Conservation (phyloP, 1,140 invertebrate genomes). For the Ladona fulva region DNA sequence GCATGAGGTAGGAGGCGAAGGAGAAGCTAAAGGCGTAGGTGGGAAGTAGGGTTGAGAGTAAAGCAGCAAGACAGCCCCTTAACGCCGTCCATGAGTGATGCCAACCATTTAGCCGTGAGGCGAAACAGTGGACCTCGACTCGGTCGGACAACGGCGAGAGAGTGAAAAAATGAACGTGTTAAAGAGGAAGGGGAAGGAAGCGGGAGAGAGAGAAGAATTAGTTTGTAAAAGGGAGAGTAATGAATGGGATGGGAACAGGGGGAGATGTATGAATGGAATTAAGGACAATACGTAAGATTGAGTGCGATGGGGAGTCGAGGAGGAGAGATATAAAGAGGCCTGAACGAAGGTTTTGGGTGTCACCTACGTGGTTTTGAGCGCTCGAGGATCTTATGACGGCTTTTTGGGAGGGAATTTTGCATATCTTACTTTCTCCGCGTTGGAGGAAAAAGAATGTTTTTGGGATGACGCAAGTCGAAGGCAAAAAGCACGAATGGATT, state of each 20-base stretch:
- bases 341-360: neutral
- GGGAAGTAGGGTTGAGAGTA: too few relatives aligned
- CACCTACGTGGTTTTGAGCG: too few relatives aligned
- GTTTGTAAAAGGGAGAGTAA: too few relatives aligned
- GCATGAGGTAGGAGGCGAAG: too few relatives aligned
- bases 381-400: neutral
- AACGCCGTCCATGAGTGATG: neutral
- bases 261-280: conserved; percentile 6
- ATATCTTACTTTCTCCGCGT: too few relatives aligned
- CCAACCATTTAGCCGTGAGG: neutral
- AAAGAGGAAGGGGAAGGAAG: neutral
- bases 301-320: neutral
- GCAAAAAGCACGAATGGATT: too few relatives aligned
- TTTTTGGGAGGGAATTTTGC: neutral
- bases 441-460: too few relatives aligned
- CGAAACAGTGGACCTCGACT: neutral
- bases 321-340: neutral
- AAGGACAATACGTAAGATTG: neutral
- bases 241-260: neutral
- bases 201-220: neutral
- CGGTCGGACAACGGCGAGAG: neutral
- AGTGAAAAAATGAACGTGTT: neutral
- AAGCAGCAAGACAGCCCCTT: too few relatives aligned
- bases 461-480: too few relatives aligned
- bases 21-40: too few relatives aligned